Conservation (phyloP, 2,888 invertebrate species). For the Trachelus iudaicus region DNA sequence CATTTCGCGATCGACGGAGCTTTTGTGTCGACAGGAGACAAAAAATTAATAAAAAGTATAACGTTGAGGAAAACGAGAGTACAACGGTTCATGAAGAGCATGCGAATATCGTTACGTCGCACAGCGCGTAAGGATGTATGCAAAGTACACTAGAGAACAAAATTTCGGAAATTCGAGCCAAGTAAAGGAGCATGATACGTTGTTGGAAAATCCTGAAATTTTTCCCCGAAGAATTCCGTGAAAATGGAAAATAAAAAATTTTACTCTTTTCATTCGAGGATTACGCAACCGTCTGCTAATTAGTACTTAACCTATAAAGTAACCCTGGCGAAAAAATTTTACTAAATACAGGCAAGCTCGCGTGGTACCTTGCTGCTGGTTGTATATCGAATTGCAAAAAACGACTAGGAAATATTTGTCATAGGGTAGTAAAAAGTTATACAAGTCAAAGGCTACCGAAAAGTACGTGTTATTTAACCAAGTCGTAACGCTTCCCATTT, state of each 20-base stretch:
- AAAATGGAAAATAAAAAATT: neutral
- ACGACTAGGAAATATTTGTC: neutral
- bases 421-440: neutral
- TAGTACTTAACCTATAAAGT: neutral
- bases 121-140: neutral
- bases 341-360: neutral
- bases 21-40: neutral
- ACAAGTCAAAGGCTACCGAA: neutral
- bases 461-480: neutral
- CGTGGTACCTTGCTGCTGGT: neutral
- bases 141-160: neutral
- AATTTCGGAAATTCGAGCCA: neutral
- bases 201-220: neutral
- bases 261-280: neutral
- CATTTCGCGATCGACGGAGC: neutral
- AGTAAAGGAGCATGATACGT: neutral
- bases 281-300: neutral
- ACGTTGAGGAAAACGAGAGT: neutral
- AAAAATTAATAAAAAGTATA: neutral
- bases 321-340: too few relatives aligned
- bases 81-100: neutral
- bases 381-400: too few relatives aligned
- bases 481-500: neutral
- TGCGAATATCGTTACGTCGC: neutral
- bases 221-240: neutral